Percentiles rank a stretch among this genome's conserved stretches.
Evolutionary conservation across 1,140 invertebrate genomes (phyloP).

Genomic region (Bombus picipes): DNA sequence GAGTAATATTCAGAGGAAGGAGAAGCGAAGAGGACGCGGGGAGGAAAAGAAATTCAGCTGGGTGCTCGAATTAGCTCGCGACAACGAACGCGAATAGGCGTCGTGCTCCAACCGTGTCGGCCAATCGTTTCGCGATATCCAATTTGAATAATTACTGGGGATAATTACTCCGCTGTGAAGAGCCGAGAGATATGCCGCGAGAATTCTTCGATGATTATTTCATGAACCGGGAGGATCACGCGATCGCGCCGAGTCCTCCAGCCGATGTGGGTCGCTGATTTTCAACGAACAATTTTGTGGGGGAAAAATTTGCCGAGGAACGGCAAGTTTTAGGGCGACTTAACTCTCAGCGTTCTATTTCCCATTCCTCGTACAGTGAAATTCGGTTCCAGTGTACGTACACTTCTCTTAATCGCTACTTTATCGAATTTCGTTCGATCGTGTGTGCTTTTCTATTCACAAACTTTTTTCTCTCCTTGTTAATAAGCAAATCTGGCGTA

Average conservation of each 20-base stretch:
- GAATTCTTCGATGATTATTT: background rate
- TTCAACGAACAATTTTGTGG: background rate
- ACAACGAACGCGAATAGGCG: background rate
- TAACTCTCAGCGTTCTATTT: background rate
- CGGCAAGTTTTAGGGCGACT: background rate
- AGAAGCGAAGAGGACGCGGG: too few relatives aligned
- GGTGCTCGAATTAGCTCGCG: constrained; percentile 8
- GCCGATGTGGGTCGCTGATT: background rate
- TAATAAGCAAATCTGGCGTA: too few relatives aligned
- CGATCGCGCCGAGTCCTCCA: background rate
- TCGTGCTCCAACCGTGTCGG: background rate
- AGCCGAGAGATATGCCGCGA: too few relatives aligned
- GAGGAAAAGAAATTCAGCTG: background rate
- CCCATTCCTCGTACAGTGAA: too few relatives aligned
- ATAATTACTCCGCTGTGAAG: background rate
- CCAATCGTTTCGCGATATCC: constrained; percentile 19
- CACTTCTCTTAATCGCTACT: too few relatives aligned
- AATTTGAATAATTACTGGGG: constrained; percentile 38
- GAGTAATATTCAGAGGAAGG: background rate
- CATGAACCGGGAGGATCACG: background rate
- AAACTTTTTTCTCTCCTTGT: too few relatives aligned
- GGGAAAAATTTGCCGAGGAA: too few relatives aligned
- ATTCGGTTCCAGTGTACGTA: too few relatives aligned
- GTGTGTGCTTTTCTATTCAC: too few relatives aligned
- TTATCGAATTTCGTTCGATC: too few relatives aligned